phyloP scores from a whole-genome alignment of 1,140 invertebrate genomes.

The Wasmannia auropunctata region DNA sequence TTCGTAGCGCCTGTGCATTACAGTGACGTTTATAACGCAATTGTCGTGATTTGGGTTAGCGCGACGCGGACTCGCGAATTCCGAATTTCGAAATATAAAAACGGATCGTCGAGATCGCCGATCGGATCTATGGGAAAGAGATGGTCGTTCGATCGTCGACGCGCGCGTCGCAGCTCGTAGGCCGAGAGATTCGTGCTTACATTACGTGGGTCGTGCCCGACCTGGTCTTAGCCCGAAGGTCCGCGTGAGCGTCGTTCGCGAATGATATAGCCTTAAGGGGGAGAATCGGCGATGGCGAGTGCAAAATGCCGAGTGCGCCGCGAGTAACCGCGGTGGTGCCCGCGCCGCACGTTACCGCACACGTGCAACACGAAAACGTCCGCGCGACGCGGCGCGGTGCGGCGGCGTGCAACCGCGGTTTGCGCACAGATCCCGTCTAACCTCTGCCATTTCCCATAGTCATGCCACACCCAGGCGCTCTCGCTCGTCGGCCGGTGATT shows the following conservation, averaged over 20 bases:
- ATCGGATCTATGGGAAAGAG: constrained; percentile 53
- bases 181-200: background rate
- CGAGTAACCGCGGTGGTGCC: constrained; percentile 52
- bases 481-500: constrained; percentile 49
- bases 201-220: constrained; percentile 41
- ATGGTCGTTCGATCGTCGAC: constrained; percentile 12
- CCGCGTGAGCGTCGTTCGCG: constrained; percentile 6
- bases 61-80: background rate
- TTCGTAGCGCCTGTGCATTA: background rate
- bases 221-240: constrained; percentile 64
- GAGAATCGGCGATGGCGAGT: constrained; percentile 19
- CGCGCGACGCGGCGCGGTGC: background rate
- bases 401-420: constrained; percentile 45
- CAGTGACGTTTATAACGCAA: background rate
- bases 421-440: constrained; percentile 68
- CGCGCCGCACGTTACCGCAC: constrained; percentile 44
- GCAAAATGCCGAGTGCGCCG: constrained; percentile 43
- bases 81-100: background rate
- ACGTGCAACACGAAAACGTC: constrained; percentile 17
- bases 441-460: constrained; percentile 79
- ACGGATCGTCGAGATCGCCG: background rate
- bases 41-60: background rate
- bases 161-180: background rate
- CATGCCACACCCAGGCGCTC: constrained; percentile 74
- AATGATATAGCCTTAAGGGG: background rate